Conservation (phyloP, 2,888 invertebrate genomes). For the Agrypnus murinus region DNA sequence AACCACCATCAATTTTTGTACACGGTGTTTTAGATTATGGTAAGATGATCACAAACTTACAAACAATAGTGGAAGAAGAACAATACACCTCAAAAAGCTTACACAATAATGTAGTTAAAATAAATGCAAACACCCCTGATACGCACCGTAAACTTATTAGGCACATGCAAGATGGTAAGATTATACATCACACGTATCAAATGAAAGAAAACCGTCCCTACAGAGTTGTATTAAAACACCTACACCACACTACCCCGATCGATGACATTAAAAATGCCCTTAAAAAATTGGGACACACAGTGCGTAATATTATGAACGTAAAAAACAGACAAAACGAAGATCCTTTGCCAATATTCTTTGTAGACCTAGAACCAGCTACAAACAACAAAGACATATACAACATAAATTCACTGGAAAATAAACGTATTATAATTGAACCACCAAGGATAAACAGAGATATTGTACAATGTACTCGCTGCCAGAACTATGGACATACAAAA, state of each 20-base stretch:
- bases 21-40: neutral
- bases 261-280: too few species aligned
- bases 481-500: too few species aligned
- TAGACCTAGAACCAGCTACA: too few species aligned
- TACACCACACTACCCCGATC: too few species aligned
- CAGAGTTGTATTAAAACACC: too few species aligned
- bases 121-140: neutral
- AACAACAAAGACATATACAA: too few species aligned
- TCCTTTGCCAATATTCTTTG: neutral
- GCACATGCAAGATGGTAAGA: neutral
- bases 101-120: slow-evolving; percentile 3
- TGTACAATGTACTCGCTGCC: too few species aligned
- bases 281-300: neutral
- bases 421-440: too few species aligned
- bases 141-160: neutral
- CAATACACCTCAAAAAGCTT: neutral
- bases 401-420: too few species aligned
- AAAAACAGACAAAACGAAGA: neutral
- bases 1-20: neutral
- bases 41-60: neutral
- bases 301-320: neutral
- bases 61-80: neutral
- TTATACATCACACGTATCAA: neutral
- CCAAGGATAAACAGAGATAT: too few species aligned
- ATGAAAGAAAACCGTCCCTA: slow-evolving; percentile 5